Evolutionary conservation across 2,113 vertebrate species (phyloP).

Genomic region (Halcyon senegalensis): DNA sequence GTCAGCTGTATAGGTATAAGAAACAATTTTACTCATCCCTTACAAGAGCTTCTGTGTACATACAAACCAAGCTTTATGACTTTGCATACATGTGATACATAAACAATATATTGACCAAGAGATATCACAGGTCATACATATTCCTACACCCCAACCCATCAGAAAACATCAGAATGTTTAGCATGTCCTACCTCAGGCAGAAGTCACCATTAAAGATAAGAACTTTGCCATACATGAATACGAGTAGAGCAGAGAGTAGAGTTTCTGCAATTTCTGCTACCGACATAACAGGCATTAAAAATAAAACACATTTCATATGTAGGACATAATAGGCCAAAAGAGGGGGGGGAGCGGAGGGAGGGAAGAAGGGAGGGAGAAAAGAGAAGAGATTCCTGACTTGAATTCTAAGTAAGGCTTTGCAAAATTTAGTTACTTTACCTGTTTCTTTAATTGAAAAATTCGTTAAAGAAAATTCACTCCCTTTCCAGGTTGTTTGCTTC

Average conservation of each 20-base stretch:
- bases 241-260: neutral
- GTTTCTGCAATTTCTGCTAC: neutral
- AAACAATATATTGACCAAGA: neutral
- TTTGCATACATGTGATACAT: neutral
- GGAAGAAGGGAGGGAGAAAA: too few species aligned
- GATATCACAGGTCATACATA: neutral
- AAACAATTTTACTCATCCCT: neutral
- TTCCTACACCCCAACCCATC: neutral
- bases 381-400: neutral
- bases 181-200: neutral
- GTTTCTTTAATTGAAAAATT: neutral
- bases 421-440: neutral
- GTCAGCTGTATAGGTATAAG: neutral
- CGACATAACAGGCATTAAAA: neutral
- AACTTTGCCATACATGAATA: neutral
- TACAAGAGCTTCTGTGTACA: neutral
- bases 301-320: neutral
- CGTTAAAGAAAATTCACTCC: neutral
- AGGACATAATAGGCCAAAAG: neutral
- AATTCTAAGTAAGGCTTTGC: neutral
- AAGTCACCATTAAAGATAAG: neutral
- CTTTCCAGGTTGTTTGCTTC: neutral
- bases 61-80: neutral
- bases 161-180: neutral
- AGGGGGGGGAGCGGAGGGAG: too few species aligned